Evolutionary conservation across 2,113 vertebrate genomes (phyloP).

Genomic region (Damaliscus lunatus): DNA sequence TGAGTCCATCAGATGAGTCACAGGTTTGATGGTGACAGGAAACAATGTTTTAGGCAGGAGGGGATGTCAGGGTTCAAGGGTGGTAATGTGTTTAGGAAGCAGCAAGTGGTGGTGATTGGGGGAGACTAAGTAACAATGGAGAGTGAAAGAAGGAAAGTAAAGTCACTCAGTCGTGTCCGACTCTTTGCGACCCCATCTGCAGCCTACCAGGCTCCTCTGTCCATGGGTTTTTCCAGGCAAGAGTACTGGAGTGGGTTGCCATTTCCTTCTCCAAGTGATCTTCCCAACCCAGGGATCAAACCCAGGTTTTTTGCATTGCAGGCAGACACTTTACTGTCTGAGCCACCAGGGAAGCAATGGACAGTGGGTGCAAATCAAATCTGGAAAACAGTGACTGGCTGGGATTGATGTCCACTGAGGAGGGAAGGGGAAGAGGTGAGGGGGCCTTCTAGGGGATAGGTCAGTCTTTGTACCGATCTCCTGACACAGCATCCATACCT

Average conservation of each 20-base stretch:
- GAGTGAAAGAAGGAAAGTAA: not conserved
- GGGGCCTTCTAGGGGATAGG: rapidly evolving
- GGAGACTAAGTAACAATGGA: not conserved
- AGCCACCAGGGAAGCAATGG: not conserved
- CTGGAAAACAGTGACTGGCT: not conserved
- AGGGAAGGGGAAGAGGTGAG: not conserved
- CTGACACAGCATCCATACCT: not conserved
- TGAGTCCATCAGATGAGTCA: not conserved
- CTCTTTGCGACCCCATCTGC: not conserved
- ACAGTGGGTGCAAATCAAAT: not conserved
- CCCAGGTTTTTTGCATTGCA: not conserved
- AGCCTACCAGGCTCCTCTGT: not conserved
- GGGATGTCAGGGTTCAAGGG: not conserved
- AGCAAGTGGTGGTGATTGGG: not conserved
- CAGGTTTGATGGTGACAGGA: not conserved
- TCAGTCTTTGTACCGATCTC: rapidly evolving
- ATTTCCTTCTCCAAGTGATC: not conserved
- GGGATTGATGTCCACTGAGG: not conserved
- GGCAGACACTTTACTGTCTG: rapidly evolving
- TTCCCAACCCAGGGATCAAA: not conserved
- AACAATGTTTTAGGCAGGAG: not conserved
- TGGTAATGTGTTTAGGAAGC: not conserved
- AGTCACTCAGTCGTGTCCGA: rapidly evolving
- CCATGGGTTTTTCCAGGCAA: not conserved
- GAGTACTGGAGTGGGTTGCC: not conserved